Evolutionary conservation across 2,113 vertebrate genomes (phyloP).

Genomic region (Lichenostomus cassidix): DNA sequence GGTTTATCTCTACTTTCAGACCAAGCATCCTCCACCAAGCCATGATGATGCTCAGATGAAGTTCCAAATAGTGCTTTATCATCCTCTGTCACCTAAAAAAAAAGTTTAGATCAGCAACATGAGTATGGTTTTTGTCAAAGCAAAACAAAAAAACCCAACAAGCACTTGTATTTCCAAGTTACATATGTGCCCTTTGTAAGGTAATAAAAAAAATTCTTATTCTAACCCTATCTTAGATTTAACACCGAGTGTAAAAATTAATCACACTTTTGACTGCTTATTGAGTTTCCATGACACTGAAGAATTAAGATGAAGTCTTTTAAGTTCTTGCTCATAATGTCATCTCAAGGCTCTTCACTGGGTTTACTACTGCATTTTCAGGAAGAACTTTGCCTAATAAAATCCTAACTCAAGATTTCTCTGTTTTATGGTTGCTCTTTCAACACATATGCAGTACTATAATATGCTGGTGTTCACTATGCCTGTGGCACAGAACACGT

Average conservation of each 20-base stretch:
- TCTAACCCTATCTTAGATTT: neutral
- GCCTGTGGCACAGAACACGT: neutral
- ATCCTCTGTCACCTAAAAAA: slow-evolving; percentile 49
- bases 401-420: neutral
- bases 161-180: neutral
- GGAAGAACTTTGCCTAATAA: neutral
- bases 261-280: neutral
- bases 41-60: slow-evolving; percentile 34
- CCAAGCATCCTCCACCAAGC: slow-evolving; percentile 35
- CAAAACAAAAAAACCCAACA: neutral
- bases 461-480: neutral
- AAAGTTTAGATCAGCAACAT: neutral
- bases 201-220: neutral
- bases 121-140: neutral
- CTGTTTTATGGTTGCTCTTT: neutral
- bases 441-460: neutral
- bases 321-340: neutral
- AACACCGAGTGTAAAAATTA: neutral
- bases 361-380: neutral
- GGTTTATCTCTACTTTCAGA: slow-evolving; percentile 40
- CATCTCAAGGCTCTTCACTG: neutral
- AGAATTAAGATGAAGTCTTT: neutral
- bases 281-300: neutral
- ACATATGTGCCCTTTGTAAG: neutral
- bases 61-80: slow-evolving; percentile 17